Percentiles rank a stretch among this genome's conserved stretches.
Evolutionary conservation across 2,888 invertebrate genomes (phyloP).

Genomic region (Dynastes grantii): DNA sequence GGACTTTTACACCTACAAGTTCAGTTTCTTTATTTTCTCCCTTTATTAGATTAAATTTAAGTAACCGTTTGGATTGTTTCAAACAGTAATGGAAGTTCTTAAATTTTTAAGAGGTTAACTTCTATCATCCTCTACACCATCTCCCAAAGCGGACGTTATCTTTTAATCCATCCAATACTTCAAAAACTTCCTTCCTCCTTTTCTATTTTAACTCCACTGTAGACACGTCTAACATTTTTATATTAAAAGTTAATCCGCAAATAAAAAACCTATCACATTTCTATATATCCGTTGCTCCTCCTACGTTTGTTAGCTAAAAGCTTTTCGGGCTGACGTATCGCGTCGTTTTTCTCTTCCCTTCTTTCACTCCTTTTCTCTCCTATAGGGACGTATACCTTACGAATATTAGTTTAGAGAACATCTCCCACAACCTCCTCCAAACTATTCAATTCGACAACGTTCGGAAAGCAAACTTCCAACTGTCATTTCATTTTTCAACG

Average conservation of each 20-base stretch:
- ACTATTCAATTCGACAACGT: constrained; percentile 26
- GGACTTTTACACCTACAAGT: too few species aligned
- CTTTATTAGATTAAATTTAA: too few species aligned
- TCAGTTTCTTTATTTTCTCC: too few species aligned
- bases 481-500: constrained; percentile 38
- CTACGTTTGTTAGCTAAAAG: constrained; percentile 25
- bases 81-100: too few species aligned
- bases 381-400: not conserved
- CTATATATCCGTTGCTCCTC: not conserved
- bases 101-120: too few species aligned
- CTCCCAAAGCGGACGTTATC: too few species aligned
- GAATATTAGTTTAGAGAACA: constrained; percentile 31
- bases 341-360: not conserved
- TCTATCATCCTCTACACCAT: too few species aligned
- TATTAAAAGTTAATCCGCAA: constrained; percentile 15
- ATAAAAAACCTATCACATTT: constrained; percentile 4
- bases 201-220: not conserved
- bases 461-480: constrained; percentile 24
- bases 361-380: not conserved
- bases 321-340: not conserved
- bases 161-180: too few species aligned
- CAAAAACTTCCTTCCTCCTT: too few species aligned
- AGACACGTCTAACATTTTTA: not conserved
- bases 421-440: constrained; percentile 24
- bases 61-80: too few species aligned